phyloP scores from a whole-genome alignment of 2,888 invertebrate genomes.

The Aethes cnicana region DNA sequence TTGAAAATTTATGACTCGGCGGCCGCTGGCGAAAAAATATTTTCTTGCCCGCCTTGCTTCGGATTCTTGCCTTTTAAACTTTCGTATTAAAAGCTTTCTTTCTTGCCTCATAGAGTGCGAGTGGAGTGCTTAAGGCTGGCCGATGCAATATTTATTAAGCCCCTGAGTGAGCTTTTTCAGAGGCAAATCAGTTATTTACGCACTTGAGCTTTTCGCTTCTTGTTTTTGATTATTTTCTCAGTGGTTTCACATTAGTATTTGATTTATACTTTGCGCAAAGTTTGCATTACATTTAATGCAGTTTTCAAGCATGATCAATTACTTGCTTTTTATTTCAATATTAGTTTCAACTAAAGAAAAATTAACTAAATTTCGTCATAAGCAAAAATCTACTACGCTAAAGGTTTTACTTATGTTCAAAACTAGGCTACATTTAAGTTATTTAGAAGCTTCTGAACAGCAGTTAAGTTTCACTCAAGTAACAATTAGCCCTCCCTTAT shows the following conservation, averaged over 20 bases:
- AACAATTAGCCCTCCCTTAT: constrained; percentile 17
- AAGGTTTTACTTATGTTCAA: background rate
- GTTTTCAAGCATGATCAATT: no score
- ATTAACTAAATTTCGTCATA: no score
- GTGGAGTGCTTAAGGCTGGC: constrained; percentile 19
- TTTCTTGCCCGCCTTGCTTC: constrained; percentile 20
- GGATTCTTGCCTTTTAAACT: constrained; percentile 30
- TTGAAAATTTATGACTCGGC: constrained; percentile 44
- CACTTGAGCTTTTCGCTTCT: background rate
- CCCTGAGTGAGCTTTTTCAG: constrained; percentile 27
- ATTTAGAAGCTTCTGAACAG: constrained; percentile 16
- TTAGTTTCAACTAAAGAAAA: background rate
- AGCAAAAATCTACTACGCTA: no score
- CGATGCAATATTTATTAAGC: constrained; percentile 30
- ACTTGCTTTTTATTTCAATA: background rate
- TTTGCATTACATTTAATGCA: no score
- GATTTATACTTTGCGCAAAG: no score
- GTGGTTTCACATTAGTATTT: no score
- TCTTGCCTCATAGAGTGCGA: constrained; percentile 26
- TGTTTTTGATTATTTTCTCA: background rate
- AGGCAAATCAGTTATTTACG: constrained; percentile 17
- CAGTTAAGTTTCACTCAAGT: constrained; percentile 28
- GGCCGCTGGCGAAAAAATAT: constrained; percentile 11
- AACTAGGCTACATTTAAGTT: constrained; percentile 8
- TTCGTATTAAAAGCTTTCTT: constrained; percentile 27